phyloP scores from a whole-genome alignment of 2,888 invertebrate genomes.

The Amorpha juglandis region DNA sequence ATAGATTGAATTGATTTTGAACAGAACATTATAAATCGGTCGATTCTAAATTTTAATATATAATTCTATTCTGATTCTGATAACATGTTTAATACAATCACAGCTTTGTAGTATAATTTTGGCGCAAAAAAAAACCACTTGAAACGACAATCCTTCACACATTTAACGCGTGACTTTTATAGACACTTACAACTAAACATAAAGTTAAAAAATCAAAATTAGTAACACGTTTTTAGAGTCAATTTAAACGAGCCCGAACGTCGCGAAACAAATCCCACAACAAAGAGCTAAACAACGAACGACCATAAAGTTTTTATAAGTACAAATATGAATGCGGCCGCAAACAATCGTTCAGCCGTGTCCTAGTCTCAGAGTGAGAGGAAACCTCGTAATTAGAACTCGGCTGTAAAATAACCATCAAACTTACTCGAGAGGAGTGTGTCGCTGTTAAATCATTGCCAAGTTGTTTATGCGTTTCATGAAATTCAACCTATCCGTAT shows the following conservation, averaged over 20 bases:
- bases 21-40: too few species aligned
- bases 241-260: slow-evolving; percentile 43
- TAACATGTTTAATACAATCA: background rate
- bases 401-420: slow-evolving; percentile 81
- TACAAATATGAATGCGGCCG: slow-evolving; percentile 61
- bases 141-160: slow-evolving; percentile 14
- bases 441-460: slow-evolving; percentile 58
- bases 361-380: slow-evolving; percentile 68
- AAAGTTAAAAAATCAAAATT: slow-evolving; percentile 25
- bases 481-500: slow-evolving; percentile 34
- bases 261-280: slow-evolving; percentile 63
- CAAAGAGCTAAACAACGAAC: slow-evolving; percentile 68
- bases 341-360: slow-evolving; percentile 68
- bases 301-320: slow-evolving; percentile 69
- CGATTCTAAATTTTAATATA: too few species aligned
- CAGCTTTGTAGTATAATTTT: background rate
- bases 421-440: slow-evolving; percentile 71
- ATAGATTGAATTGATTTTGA: too few species aligned
- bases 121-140: slow-evolving; percentile 3
- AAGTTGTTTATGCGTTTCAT: slow-evolving; percentile 32
- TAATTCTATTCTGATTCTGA: background rate
- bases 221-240: slow-evolving; percentile 36
- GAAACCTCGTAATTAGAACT: slow-evolving; percentile 79
- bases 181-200: slow-evolving; percentile 3
- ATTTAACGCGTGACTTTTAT: slow-evolving; percentile 15